These are phyloP conservation scores for Electrophaes corylata DNA, from an alignment of 2,888 invertebrate genomes.

Conservation along the genomic window DNA sequence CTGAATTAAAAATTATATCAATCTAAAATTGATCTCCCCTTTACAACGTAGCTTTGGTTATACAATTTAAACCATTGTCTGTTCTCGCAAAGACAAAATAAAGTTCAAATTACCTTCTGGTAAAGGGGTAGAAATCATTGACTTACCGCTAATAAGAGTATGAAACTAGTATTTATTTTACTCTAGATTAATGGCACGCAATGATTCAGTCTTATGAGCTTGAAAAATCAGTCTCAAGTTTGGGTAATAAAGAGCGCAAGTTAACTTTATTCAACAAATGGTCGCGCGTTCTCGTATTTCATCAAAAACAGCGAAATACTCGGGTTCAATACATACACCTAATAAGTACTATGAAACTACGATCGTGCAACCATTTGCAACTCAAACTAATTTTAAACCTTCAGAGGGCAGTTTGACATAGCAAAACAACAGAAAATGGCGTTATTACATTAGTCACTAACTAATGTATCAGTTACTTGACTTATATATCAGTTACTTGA, in stretches of 20 bases:
- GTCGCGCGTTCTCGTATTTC: constrained; percentile 16
- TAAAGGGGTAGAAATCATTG: constrained; percentile 42
- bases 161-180: constrained; percentile 22
- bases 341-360: constrained; percentile 12
- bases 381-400: not conserved
- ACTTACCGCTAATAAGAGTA: constrained; percentile 34
- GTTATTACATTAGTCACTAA: too few relatives aligned
- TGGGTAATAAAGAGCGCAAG: constrained; percentile 15
- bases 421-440: too few relatives aligned
- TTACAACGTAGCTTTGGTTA: constrained; percentile 35
- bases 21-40: constrained; percentile 36
- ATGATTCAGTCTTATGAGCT: constrained; percentile 45
- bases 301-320: constrained; percentile 10
- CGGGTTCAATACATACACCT: constrained; percentile 7
- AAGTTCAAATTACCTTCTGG: constrained; percentile 40
- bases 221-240: constrained; percentile 41
- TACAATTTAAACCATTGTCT: constrained; percentile 32
- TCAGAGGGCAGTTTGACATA: constrained; percentile 5
- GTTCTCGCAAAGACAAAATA: constrained; percentile 21
- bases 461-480: too few relatives aligned
- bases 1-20: constrained; percentile 23
- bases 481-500: too few relatives aligned
- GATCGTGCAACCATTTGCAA: constrained; percentile 22
- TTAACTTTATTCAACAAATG: not conserved
- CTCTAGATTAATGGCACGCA: constrained; percentile 40